These are phyloP conservation scores for Lithobates sylvaticus DNA, from an alignment of 2,797 vertebrate species.

Conservation along the genomic window DNA sequence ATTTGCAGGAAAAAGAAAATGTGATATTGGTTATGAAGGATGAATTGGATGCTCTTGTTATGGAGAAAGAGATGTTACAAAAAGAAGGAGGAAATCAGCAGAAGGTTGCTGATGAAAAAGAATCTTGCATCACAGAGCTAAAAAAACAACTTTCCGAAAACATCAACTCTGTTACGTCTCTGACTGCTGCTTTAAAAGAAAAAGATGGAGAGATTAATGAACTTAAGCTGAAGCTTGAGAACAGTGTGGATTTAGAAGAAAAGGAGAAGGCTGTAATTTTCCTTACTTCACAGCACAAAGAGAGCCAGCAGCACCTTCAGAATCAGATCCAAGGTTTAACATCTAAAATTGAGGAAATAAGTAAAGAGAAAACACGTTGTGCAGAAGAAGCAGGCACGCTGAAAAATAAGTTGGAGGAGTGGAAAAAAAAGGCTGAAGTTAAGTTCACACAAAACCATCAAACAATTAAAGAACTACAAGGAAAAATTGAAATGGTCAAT, in stretches of 20 bases:
- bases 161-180: conserved; percentile 76
- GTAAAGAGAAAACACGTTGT: conserved; percentile 82
- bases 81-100: conserved; percentile 77
- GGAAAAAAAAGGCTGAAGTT: conserved; percentile 83
- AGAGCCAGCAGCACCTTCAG: conserved; percentile 75
- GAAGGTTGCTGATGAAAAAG: conserved; percentile 83
- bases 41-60: conserved; percentile 72
- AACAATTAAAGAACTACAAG: conserved; percentile 82
- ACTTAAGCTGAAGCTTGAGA: conserved; percentile 82
- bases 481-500: conserved; percentile 80
- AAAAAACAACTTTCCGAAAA: conserved; percentile 82
- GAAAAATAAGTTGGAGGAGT: conserved; percentile 82
- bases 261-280: conserved; percentile 86
- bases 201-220: conserved; percentile 81
- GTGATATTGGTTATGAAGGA: conserved; percentile 82
- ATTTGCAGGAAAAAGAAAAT: conserved; percentile 84
- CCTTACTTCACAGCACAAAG: conserved; percentile 78
- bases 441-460: conserved; percentile 80
- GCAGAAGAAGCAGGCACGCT: conserved; percentile 79
- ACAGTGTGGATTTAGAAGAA: conserved; percentile 75
- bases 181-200: conserved; percentile 81
- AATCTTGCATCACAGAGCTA: conserved; percentile 83
- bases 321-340: conserved; percentile 78
- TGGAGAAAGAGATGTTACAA: conserved; percentile 81
- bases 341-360: conserved; percentile 74